Evolutionary conservation across 2,888 invertebrate genomes (phyloP).

Genomic region (Drosophila merina): DNA sequence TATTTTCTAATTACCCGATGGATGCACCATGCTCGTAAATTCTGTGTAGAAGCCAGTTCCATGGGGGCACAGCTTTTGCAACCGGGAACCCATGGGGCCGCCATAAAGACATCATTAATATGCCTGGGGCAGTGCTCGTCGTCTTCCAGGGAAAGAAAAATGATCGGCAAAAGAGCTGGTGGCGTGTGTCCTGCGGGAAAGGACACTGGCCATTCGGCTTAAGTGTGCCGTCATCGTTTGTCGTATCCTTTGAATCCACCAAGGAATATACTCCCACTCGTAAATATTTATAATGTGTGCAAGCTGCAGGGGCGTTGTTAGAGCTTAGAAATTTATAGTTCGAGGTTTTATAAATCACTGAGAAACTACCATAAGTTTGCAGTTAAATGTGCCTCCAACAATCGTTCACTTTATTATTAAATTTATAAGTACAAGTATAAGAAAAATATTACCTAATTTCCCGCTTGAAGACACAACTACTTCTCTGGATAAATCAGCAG

Average conservation of each 20-base stretch:
- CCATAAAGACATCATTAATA: slow-evolving; percentile 56
- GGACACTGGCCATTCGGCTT: slow-evolving; percentile 29
- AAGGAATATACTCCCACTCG: slow-evolving; percentile 27
- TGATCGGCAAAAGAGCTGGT: slow-evolving; percentile 46
- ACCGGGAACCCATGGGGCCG: slow-evolving; percentile 33
- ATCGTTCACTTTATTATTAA: not conserved
- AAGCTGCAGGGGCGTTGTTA: slow-evolving; percentile 24
- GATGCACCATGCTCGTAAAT: slow-evolving; percentile 66
- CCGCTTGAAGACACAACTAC: not conserved
- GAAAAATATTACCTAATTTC: not conserved
- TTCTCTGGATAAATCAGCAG: not conserved
- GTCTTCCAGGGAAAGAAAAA: slow-evolving; percentile 35
- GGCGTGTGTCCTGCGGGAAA: slow-evolving; percentile 20
- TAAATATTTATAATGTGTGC: slow-evolving; percentile 60
- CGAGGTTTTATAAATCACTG: not conserved
- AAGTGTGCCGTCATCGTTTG: slow-evolving; percentile 30
- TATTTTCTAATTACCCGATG: slow-evolving; percentile 71
- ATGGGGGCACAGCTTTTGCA: slow-evolving; percentile 18
- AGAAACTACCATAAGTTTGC: not conserved
- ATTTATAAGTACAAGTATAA: not conserved
- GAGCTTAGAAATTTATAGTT: slow-evolving; percentile 14
- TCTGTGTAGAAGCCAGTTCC: slow-evolving; percentile 40
- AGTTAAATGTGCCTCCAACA: not conserved
- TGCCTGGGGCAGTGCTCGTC: slow-evolving; percentile 33
- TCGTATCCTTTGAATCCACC: slow-evolving; percentile 10